A percentile compares a stretch with the other conserved stretches of the same genome.
Conservation (phyloP, 2,797 vertebrate species). For the Philypnodon macrostomus region DNA sequence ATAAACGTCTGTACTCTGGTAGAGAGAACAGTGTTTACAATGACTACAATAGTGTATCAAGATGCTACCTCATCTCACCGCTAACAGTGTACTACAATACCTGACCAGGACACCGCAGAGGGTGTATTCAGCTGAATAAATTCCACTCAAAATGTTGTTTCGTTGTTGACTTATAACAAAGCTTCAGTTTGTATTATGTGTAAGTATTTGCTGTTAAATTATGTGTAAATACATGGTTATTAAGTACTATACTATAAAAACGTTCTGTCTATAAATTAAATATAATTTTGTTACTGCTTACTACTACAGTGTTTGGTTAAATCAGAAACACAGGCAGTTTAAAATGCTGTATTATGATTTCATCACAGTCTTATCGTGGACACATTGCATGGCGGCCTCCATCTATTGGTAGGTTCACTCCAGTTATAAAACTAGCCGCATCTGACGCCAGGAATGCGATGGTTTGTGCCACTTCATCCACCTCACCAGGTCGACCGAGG, state of each 20-base stretch:
- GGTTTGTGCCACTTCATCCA: conserved; percentile 81
- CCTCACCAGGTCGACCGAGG: conserved; percentile 79
- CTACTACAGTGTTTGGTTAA: neutral
- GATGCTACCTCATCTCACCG: conserved; percentile 85
- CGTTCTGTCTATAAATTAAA: conserved; percentile 16
- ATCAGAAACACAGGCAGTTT: conserved; percentile 25
- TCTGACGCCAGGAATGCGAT: conserved; percentile 85
- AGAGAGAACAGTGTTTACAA: conserved; percentile 20
- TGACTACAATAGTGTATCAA: conserved; percentile 41
- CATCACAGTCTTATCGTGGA: conserved; percentile 60
- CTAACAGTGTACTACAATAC: conserved; percentile 71
- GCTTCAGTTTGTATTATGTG: too few relatives aligned
- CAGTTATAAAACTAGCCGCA: conserved; percentile 82
- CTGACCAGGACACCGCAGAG: conserved; percentile 35
- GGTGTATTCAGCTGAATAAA: conserved; percentile 51
- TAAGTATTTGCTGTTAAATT: too few relatives aligned
- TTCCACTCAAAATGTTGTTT: conserved; percentile 21
- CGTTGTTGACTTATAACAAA: conserved; percentile 9
- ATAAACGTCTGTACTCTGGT: too few relatives aligned
- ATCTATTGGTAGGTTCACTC: conserved; percentile 80
- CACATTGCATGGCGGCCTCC: conserved; percentile 86
- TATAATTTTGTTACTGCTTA: too few relatives aligned
- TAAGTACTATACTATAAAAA: conserved; percentile 29
- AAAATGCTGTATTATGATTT: conserved; percentile 23
- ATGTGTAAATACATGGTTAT: conserved; percentile 1